Evolutionary conservation across 2,113 vertebrate species (phyloP).

Genomic region (Datnioides undecimradiatus): DNA sequence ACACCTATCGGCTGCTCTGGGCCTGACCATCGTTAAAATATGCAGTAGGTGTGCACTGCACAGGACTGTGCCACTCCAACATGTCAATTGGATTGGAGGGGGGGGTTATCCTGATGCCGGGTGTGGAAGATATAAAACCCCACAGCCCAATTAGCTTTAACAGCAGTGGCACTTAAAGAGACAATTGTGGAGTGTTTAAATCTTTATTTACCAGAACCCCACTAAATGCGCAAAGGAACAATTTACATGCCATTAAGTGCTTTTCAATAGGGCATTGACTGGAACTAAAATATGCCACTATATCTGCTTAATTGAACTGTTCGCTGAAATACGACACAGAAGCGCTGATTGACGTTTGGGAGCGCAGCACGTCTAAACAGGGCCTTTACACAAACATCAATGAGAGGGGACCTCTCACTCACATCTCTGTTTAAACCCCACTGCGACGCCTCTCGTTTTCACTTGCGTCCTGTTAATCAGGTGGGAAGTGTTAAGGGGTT

Average conservation of each 20-base stretch:
- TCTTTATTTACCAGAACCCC: slow-evolving; percentile 96
- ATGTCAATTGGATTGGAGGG: slow-evolving; percentile 50
- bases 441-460: slow-evolving; percentile 49
- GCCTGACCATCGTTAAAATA: slow-evolving; percentile 37
- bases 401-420: slow-evolving; percentile 66
- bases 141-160: slow-evolving; percentile 91
- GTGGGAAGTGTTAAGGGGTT: slow-evolving; percentile 38
- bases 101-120: slow-evolving; percentile 75
- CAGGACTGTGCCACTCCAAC: slow-evolving; percentile 59
- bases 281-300: slow-evolving; percentile 96
- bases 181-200: slow-evolving; percentile 93
- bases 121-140: slow-evolving; percentile 86
- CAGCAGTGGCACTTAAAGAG: slow-evolving; percentile 92
- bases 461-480: slow-evolving; percentile 63
- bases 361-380: slow-evolving; percentile 63
- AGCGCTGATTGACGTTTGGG: slow-evolving; percentile 80
- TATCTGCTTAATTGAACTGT: slow-evolving; percentile 91
- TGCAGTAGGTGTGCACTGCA: slow-evolving; percentile 40
- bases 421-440: slow-evolving; percentile 55
- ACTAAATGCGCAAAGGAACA: slow-evolving; percentile 90
- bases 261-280: slow-evolving; percentile 96
- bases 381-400: slow-evolving; percentile 76
- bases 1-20: slow-evolving; percentile 9
- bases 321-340: slow-evolving; percentile 87
- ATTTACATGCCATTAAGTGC: slow-evolving; percentile 98